These are phyloP conservation scores for Silurus asotus DNA, from an alignment of 2,113 vertebrate genomes.

Conservation along the genomic window DNA sequence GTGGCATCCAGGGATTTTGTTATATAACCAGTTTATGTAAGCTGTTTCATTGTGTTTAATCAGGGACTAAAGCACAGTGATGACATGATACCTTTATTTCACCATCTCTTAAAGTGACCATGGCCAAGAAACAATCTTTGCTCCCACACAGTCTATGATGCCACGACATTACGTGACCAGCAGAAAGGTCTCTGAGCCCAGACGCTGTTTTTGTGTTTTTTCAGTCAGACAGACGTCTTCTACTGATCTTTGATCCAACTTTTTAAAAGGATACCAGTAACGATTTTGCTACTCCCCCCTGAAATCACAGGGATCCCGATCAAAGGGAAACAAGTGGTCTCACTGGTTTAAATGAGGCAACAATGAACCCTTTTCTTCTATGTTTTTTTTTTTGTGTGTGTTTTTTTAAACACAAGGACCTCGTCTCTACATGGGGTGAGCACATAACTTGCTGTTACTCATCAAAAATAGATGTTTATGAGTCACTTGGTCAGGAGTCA, in stretches of 20 bases:
- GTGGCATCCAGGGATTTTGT: not conserved
- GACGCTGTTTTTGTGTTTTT: not conserved
- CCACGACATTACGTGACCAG: not conserved
- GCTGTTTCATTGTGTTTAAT: not conserved
- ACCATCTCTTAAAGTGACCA: not conserved
- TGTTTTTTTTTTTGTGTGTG: not conserved
- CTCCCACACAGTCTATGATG: not conserved
- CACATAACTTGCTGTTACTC: not conserved
- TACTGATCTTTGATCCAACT: constrained; percentile 25
- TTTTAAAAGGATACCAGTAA: constrained; percentile 19
- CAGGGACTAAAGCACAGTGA: not conserved
- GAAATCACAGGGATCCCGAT: constrained; percentile 6
- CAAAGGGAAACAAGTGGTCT: not conserved
- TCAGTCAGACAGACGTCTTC: not conserved
- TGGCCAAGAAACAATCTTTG: not conserved
- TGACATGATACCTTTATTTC: not conserved
- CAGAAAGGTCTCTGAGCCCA: constrained; percentile 6
- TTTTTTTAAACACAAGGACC: not conserved
- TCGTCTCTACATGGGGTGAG: not conserved
- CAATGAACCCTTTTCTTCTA: not conserved
- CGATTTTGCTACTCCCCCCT: not conserved
- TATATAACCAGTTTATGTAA: constrained; percentile 15
- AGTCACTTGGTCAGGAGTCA: not conserved
- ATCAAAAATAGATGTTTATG: not conserved
- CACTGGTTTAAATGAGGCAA: not conserved